phyloP scores from a whole-genome alignment of 2,113 vertebrate species.

The Nanger granti region DNA sequence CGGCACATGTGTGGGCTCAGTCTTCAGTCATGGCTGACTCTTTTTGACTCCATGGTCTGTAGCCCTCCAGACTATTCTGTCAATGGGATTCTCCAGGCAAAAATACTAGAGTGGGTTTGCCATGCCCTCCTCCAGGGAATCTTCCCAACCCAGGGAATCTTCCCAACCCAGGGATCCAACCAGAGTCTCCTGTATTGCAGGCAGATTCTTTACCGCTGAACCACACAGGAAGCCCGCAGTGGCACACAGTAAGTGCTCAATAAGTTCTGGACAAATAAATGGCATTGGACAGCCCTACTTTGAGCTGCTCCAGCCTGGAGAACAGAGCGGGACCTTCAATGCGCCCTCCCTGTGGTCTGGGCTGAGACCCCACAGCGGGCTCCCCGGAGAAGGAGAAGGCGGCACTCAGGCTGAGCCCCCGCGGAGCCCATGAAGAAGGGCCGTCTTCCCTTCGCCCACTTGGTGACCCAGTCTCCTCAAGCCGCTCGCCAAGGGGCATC shows the following conservation, averaged over 20 bases:
- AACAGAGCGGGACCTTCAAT: background rate
- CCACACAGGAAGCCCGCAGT: background rate
- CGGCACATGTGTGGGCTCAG: background rate
- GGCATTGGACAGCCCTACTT: background rate
- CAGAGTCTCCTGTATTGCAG: background rate
- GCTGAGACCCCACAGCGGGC: background rate
- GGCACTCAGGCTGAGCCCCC: background rate
- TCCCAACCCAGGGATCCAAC: background rate
- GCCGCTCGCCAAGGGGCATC: background rate
- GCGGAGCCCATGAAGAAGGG: background rate
- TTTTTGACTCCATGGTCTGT: background rate
- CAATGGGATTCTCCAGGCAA: background rate
- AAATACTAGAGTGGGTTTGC: background rate
- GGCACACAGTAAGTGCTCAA: background rate
- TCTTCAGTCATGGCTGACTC: background rate
- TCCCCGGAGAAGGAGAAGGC: background rate
- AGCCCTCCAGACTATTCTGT: background rate
- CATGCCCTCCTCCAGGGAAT: background rate
- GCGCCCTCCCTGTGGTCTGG: background rate
- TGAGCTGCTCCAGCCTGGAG: background rate
- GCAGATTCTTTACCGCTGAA: background rate
- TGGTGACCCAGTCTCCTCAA: background rate
- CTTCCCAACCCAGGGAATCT: background rate
- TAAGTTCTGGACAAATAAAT: background rate
- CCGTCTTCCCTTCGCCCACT: accelerated